These are phyloP conservation scores for Pseudochaenichthys georgianus DNA, from an alignment of 2,797 vertebrate genomes.

Conservation along the genomic window DNA sequence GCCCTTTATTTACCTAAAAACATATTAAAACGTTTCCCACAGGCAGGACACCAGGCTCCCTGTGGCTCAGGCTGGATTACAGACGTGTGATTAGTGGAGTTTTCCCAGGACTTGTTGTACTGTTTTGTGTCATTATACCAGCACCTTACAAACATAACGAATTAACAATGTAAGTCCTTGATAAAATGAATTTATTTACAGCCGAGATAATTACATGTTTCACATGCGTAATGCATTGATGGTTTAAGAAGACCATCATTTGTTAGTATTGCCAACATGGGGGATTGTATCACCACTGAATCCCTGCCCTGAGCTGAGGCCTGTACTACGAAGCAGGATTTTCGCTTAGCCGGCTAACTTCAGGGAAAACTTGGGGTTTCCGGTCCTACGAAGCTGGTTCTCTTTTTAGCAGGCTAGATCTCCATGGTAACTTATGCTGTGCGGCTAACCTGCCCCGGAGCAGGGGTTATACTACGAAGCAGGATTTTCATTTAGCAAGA, in stretches of 20 bases:
- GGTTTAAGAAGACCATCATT: constrained; percentile 3
- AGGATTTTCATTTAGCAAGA: no score
- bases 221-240: not conserved
- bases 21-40: constrained; percentile 40
- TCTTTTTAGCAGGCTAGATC: no score
- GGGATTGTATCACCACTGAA: not conserved
- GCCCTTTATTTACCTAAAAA: constrained; percentile 22
- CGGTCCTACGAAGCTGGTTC: no score
- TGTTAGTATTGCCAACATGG: not conserved
- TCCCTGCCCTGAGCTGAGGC: not conserved
- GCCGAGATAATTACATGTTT: constrained; percentile 13
- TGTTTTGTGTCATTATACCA: constrained; percentile 33
- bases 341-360: no score
- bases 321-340: no score
- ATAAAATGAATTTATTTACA: constrained; percentile 16
- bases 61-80: constrained; percentile 43
- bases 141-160: constrained; percentile 15
- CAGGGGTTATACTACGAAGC: no score
- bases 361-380: no score
- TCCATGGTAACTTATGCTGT: no score
- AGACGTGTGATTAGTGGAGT: constrained; percentile 29
- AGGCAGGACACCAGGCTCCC: constrained; percentile 13
- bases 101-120: constrained; percentile 38
- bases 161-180: not conserved
- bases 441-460: no score